Conservation (phyloP, 1,140 invertebrate genomes). For the Aphaenogaster rudis region DNA sequence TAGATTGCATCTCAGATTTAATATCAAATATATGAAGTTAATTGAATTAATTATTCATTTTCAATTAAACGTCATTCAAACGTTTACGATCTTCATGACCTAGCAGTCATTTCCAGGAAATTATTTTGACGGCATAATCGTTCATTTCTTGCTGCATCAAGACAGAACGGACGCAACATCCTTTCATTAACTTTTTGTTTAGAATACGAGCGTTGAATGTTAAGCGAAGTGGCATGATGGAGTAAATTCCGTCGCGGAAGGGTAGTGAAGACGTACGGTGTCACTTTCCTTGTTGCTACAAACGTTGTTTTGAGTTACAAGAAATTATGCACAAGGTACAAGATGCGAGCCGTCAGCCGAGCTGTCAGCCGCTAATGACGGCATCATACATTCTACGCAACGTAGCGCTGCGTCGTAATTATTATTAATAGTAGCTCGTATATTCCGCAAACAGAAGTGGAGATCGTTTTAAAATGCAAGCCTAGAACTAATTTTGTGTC, state of each 20-base stretch:
- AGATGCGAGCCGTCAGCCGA: slow-evolving; percentile 51
- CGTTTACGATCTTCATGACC: background rate
- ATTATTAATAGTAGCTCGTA: slow-evolving; percentile 62
- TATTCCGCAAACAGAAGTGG: slow-evolving; percentile 53
- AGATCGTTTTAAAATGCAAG: slow-evolving; percentile 43
- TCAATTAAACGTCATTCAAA: slow-evolving; percentile 19
- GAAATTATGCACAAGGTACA: slow-evolving; percentile 40
- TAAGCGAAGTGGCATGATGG: background rate
- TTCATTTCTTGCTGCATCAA: background rate
- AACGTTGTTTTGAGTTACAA: slow-evolving; percentile 48
- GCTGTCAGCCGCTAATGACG: slow-evolving; percentile 61
- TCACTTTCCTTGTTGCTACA: slow-evolving; percentile 64
- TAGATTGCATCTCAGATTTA: background rate
- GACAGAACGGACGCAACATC: slow-evolving; percentile 3
- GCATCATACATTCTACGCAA: slow-evolving; percentile 57
- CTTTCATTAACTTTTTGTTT: slow-evolving; percentile 39
- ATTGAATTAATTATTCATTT: slow-evolving; percentile 47
- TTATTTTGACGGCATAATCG: slow-evolving; percentile 14
- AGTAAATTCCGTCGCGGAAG: slow-evolving; percentile 54
- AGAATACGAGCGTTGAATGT: background rate
- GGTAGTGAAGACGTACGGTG: slow-evolving; percentile 54
- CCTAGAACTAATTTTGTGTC: slow-evolving; percentile 46
- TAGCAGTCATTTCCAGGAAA: slow-evolving; percentile 2
- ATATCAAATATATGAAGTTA: background rate
- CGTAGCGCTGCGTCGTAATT: slow-evolving; percentile 47